These are phyloP conservation scores for Chaitophorus viminalis DNA, from an alignment of 2,888 invertebrate species.

Conservation along the genomic window DNA sequence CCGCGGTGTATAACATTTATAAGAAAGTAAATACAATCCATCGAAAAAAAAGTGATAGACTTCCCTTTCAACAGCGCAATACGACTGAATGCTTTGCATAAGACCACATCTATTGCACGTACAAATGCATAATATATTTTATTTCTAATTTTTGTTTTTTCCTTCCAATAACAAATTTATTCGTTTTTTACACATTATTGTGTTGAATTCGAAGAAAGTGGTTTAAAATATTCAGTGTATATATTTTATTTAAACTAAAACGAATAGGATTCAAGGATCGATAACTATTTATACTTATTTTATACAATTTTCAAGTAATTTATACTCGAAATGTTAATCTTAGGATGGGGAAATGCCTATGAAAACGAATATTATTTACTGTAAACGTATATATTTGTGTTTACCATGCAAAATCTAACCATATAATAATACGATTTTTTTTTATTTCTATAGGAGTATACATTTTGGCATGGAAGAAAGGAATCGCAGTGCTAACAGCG, in stretches of 20 bases:
- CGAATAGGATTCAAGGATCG: background rate
- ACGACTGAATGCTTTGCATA: background rate
- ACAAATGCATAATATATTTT: no score
- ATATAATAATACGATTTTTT: background rate
- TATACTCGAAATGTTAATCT: background rate
- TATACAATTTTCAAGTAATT: background rate
- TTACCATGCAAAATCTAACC: no score
- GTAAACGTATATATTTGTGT: background rate
- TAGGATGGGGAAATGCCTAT: background rate
- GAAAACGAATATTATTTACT: background rate
- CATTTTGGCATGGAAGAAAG: slow-evolving; percentile 75
- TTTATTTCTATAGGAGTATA: slow-evolving; percentile 70
- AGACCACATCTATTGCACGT: background rate
- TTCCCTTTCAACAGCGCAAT: no score
- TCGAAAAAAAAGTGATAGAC: background rate
- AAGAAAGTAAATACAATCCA: background rate
- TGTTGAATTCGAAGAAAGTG: background rate
- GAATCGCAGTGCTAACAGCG: slow-evolving; percentile 75
- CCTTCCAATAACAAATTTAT: background rate
- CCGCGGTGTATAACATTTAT: background rate
- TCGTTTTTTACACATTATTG: background rate
- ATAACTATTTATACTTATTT: background rate
- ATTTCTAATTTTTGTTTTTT: no score
- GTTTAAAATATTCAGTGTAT: background rate
- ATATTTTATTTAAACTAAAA: background rate